phyloP scores from a whole-genome alignment of 2,888 invertebrate species.

The Branchellion lobata region DNA sequence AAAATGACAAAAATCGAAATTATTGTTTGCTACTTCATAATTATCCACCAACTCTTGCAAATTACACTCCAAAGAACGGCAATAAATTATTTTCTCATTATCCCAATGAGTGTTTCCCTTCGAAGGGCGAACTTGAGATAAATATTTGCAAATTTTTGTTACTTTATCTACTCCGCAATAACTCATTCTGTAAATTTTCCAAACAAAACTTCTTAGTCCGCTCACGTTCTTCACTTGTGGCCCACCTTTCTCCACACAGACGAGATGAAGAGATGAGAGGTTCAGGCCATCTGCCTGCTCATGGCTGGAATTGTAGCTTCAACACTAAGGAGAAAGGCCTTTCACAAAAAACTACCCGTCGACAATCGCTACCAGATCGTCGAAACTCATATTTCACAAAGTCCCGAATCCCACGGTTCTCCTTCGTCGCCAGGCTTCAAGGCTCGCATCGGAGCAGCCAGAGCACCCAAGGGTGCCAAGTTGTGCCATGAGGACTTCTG shows the following conservation, averaged over 20 bases:
- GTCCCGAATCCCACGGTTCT: constrained; percentile 47
- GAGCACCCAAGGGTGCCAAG: constrained; percentile 49
- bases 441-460: constrained; percentile 44
- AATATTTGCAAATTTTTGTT: no score
- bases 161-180: no score
- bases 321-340: constrained; percentile 41
- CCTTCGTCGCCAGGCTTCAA: constrained; percentile 47
- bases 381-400: constrained; percentile 48
- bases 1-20: no score
- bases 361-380: constrained; percentile 45
- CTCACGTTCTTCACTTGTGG: no score
- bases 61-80: no score
- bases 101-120: no score
- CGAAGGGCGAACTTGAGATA: no score
- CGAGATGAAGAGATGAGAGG: constrained; percentile 13
- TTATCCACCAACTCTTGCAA: no score
- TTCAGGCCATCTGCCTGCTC: neutral
- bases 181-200: no score
- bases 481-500: constrained; percentile 52
- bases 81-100: no score
- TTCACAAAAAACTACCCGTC: constrained; percentile 43
- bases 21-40: no score
- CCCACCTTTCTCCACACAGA: neutral
- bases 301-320: constrained; percentile 46
- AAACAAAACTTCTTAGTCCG: no score